Evolutionary conservation across 2,888 invertebrate species (phyloP), one percentile per base, ranked within the genome.

Genomic region (Liopterus haemorrhoidalis): DNA sequence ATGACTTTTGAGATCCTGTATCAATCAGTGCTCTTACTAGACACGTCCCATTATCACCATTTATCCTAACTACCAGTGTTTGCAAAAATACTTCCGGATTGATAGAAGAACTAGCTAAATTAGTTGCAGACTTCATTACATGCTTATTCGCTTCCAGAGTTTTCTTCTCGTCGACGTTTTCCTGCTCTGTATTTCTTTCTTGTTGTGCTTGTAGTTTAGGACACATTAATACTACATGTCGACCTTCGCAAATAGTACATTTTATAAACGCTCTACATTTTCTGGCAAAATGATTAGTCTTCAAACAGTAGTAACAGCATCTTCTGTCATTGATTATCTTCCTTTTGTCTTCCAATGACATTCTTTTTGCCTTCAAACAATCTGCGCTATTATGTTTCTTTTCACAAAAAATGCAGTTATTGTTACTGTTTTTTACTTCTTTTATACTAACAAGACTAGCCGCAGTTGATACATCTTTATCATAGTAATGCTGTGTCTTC

Each of bases 1-100:
- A 50, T 24, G 45, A 50, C 19, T 40, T 32, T 24, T 49, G 49
- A 6, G 47, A 49, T 5, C 43, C 44, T 15, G 22, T 44, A 16
- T 48, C 48, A 20, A 48, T 48, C 14, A 38, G 24, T n/a, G 37
- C 48, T 31, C 48, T 30, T 9, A 43, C 25, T 27, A 32, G 25
- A 5, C 24, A 24, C 15, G 15, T 25, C 4, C 21, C 21, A 31
- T 36, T 32, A n/a, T 39, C 42, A 11, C 14, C 14, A 5, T 21
- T 19, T 43, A 44, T n/a, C 16, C 11, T 19, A 14, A 40, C 25
- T 3, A 30, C 20, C 8, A 46, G 19, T 3, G 45, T 45, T 36
- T 45, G 41, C 16, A 48, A 32, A 25, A 33, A 39, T 9, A 43
- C 37, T 9, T 32, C 19, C 4, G 30, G 22, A 33, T 9, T 12